phyloP scores from a whole-genome alignment of 2,888 invertebrate genomes.

The Entomobrya proxima region DNA sequence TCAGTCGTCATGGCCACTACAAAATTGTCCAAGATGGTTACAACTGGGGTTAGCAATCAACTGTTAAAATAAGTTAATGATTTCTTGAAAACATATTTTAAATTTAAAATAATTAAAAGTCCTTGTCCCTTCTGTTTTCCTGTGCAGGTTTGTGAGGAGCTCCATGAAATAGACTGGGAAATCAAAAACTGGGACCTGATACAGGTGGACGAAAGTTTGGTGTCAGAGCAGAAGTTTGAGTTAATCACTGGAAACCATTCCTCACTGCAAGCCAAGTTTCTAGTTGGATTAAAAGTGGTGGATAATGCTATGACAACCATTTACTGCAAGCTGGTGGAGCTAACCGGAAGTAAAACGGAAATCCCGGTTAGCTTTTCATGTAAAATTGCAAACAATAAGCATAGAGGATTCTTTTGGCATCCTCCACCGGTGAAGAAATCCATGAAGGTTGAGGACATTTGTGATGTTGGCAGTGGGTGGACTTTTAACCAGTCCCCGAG shows the following conservation, averaged over 20 bases:
- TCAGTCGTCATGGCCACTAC: neutral
- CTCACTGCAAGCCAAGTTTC: neutral
- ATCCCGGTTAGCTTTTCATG: neutral
- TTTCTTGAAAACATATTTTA: neutral
- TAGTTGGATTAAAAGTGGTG: neutral
- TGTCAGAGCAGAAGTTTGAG: neutral
- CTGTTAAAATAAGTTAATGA: neutral
- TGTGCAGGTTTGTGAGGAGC: conserved; percentile 2
- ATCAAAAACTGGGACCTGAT: conserved; percentile 7
- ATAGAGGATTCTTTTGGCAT: neutral
- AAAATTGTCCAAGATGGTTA: neutral
- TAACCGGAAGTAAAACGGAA: neutral
- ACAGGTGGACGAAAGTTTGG: neutral
- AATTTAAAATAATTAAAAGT: neutral
- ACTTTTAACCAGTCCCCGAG: neutral
- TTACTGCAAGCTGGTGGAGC: neutral
- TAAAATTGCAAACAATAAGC: neutral
- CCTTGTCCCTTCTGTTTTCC: no score
- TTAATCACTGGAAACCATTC: neutral
- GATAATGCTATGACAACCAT: neutral
- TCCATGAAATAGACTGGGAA: neutral
- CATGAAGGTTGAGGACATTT: neutral
- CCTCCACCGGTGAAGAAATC: neutral
- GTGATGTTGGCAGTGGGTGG: neutral
- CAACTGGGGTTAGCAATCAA: neutral